These are phyloP conservation scores for Leistus spinibarbis DNA, from an alignment of 2,888 invertebrate genomes.

Conservation along the genomic window DNA sequence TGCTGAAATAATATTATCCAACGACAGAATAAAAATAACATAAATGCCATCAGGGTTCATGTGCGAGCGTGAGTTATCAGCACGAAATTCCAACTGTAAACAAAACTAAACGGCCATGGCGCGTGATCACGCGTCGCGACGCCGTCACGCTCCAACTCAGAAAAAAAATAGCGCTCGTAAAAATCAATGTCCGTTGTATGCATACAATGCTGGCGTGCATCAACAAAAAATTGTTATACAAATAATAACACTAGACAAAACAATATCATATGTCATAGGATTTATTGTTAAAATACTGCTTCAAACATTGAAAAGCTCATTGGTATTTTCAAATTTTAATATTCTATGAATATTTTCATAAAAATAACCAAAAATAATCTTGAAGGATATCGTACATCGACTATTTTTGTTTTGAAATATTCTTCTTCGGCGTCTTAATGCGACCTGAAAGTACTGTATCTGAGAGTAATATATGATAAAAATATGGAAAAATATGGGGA, in stretches of 20 bases:
- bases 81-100: not conserved
- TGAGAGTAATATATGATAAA: not conserved
- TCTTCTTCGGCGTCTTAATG: not conserved
- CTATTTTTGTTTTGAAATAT: not conserved
- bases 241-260: no score
- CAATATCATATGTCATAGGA: not conserved
- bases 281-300: not conserved
- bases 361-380: not conserved
- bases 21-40: not conserved
- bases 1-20: not conserved
- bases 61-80: not conserved
- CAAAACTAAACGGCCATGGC: not conserved
- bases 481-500: not conserved
- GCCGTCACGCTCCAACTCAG: not conserved
- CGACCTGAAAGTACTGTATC: not conserved
- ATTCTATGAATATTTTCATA: not conserved
- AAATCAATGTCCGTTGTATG: not conserved
- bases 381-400: not conserved
- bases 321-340: not conserved
- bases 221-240: no score
- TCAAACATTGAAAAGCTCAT: not conserved
- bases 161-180: not conserved
- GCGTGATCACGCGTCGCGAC: constrained; percentile 11
- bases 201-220: not conserved
- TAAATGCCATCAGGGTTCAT: not conserved